Evolutionary conservation across 2,888 invertebrate genomes (phyloP), one percentile per base, ranked within the genome.

Genomic region (Eristalinus aeneus): DNA sequence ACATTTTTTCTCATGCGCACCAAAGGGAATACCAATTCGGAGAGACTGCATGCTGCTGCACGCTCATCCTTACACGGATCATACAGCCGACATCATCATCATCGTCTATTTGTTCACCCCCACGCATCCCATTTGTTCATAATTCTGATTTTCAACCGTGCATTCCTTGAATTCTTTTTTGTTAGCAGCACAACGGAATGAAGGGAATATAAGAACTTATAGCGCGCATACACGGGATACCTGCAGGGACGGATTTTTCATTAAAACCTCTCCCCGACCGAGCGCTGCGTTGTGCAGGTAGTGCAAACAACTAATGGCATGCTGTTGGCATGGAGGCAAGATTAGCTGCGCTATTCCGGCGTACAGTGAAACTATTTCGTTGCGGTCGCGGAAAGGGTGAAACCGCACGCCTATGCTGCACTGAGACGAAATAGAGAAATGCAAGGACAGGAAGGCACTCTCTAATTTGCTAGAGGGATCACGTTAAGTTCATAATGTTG

Each of bases 221-320:
- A n/a, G n/a, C n/a, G 46, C n/a, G 46, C 46, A 46, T 46, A 8
- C 12, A 39, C 1, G 6, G 64, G 64, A 65, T 65, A 53, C 53
- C 53, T 65, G 46, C 53, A 53, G 53, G 27, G 65, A 46, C 12
- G 16, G 11, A 20, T 53, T 46, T 46, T 65, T 65, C 27, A 65
- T 46, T 27, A 65, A 65, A 39, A 39, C 22, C 16, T 16, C 8
- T 36, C 34, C 32, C 56, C 56, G 56, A 64, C 34, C 63, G 36
- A 34, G 54, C 31, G 39, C 63, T 56, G 64, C 54, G 54, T 74
- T 74, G 64, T 74, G 54, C 64, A 64, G 63, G 73, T 16, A 46
- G 16, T 16, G 46, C 16, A 46, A 8, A 2, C n/a, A 46, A 8
- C 46, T 46, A 46, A 46, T 46, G 46, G 46, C 46, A 46, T 16